Percentiles rank a stretch among this genome's conserved stretches.
Conservation (phyloP, 2,888 invertebrate genomes). For the Stramonita haemastoma region DNA sequence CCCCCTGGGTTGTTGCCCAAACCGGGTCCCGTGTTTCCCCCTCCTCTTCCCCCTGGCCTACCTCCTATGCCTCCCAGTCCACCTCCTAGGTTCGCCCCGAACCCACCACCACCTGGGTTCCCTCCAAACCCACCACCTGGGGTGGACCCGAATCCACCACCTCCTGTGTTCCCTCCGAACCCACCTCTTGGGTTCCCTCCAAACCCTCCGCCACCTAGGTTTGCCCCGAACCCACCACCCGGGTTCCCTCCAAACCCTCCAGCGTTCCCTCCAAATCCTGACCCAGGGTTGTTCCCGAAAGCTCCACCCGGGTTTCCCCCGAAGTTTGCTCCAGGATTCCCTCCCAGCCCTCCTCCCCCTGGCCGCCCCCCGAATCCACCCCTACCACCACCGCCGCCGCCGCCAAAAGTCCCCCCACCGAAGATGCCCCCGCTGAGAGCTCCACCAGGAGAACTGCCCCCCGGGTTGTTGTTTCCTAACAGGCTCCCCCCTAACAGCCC, state of each 20-base stretch:
- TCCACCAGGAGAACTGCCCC: neutral
- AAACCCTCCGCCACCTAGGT: neutral
- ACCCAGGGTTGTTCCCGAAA: neutral
- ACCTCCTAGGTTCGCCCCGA: neutral
- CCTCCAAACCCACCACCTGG: conserved; percentile 5
- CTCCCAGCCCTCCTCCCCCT: neutral
- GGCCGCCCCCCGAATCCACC: neutral
- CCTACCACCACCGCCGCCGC: neutral
- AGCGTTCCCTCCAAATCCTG: neutral
- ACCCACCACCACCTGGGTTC: neutral
- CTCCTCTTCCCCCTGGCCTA: neutral
- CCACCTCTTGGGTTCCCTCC: neutral
- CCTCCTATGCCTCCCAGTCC: neutral
- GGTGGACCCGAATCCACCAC: neutral
- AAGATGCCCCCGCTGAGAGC: neutral
- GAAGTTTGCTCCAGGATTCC: neutral
- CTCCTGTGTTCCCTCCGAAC: neutral
- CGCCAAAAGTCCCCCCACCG: neutral
- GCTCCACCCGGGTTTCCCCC: neutral
- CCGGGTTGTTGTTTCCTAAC: neutral
- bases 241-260: neutral
- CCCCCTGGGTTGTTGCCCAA: neutral
- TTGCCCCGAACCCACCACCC: neutral
- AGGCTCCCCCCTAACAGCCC: neutral
- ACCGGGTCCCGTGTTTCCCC: neutral